These are phyloP conservation scores for Anseranas semipalmata DNA, from an alignment of 2,113 vertebrate species.

Conservation along the genomic window DNA sequence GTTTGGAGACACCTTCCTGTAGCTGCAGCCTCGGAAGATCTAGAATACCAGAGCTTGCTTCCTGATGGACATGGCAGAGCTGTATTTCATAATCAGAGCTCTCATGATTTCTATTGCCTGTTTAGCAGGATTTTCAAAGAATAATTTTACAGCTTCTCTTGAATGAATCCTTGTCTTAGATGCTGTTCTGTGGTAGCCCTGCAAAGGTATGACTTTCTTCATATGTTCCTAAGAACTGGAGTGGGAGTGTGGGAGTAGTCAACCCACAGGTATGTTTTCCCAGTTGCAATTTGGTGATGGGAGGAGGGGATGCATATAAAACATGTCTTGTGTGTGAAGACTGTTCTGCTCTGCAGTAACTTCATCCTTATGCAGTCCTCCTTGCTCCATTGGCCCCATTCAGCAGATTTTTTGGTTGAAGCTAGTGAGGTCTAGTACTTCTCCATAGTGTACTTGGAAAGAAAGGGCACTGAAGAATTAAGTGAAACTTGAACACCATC, in stretches of 20 bases:
- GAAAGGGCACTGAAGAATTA: neutral
- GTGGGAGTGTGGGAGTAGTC: slow-evolving; percentile 1
- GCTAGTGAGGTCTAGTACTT: neutral
- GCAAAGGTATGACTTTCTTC: neutral
- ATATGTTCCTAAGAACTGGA: neutral
- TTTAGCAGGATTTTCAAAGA: slow-evolving; percentile 5
- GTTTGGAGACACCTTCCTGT: neutral
- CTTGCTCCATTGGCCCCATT: neutral
- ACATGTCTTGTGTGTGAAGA: slow-evolving; percentile 7
- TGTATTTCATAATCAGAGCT: neutral
- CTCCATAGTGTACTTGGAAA: neutral
- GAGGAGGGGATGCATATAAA: slow-evolving; percentile 19
- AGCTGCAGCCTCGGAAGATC: neutral
- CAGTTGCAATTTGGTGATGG: neutral
- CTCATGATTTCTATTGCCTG: slow-evolving; percentile 12
- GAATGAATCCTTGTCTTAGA: slow-evolving; percentile 38
- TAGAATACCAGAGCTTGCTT: neutral
- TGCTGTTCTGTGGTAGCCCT: neutral
- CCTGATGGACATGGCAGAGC: neutral
- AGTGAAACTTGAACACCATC: neutral
- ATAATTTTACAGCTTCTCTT: slow-evolving; percentile 19
- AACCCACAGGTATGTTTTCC: slow-evolving; percentile 43
- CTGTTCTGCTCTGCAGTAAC: slow-evolving; percentile 33
- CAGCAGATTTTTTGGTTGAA: slow-evolving; percentile 25
- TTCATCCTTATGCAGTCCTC: neutral